Evolutionary conservation across 1,140 invertebrate species (phyloP), one percentile per base, ranked within the genome.

Genomic region (Drosophila athabasca): DNA sequence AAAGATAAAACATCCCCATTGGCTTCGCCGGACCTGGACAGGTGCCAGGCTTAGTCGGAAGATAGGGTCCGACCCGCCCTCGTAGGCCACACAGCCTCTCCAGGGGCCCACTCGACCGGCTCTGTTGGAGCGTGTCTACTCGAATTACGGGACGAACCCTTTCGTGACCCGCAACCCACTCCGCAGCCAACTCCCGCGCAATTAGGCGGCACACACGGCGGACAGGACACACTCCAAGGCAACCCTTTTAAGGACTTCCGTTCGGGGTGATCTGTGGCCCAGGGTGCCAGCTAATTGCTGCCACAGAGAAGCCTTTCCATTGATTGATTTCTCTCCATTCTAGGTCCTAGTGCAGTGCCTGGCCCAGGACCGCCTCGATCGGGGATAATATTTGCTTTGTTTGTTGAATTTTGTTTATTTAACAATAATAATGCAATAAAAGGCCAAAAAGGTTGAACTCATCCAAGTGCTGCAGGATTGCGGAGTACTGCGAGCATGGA

Each of bases 161-260:
- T 24, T 17, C 9, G 29, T 39, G 2, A 31, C 55, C 26, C 15
- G 17, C 44, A 41, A 62, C 59, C 52, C 46, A 31, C 60, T 54
- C 68, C 46, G 19, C 53, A 49, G 61, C 9, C 24, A 26, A 39
- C 31, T 49, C 13, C 41, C 58, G 44, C 41, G 64, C 77, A 84
- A 81, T 85, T 84, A 84, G 81, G 72, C 76, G 50, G 79, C 79
- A 76, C 72, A 81, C 67, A 60, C 44, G 7, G 22, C 49, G 13
- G 44, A 15, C 6, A 17, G 54, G 54, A 60, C 66, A 70, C 65
- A 69, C 50, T 69, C 51, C 44, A 48, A 50, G 67, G 52, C 80
- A 83, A 83, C 81, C 82, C 82, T 87, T 87, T 78, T 77, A 87
- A 84, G 77, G 77, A 84, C 81, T 81, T 84, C 81, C 81, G 81